Evolutionary conservation across 2,113 vertebrate species (phyloP), one percentile per base, ranked within the genome.

Genomic region (Varanus salvator): DNA sequence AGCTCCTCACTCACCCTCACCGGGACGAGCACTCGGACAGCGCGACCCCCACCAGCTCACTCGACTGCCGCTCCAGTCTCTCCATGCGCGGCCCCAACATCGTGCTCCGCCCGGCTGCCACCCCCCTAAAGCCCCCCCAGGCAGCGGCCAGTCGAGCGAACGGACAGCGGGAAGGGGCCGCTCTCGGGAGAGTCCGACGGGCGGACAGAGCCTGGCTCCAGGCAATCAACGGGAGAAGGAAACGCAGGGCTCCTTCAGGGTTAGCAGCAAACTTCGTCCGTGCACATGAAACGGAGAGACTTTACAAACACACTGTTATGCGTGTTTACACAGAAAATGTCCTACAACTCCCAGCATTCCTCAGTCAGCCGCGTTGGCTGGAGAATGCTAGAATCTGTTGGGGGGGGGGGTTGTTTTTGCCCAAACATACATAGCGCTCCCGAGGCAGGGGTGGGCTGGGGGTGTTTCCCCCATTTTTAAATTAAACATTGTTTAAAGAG

Each of bases 91-190:
- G 48, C 48, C 44, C 60, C 85, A 81, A 4, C 15, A 0, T 1
- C 74, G 60, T 17, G 60, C 75, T 34, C 14, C 86, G 91, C 89
- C 92, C 89, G 80, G 68, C 54, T 54, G 52, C 66, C 57, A 1
- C 29, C 50, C 54, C 82, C 14, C n/a, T 29, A 14, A 72, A 54
- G 89, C 44, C 29, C 81, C 82, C 87, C 87, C 89, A 52, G 57
- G 50, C 6, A 12, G 11, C 78, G 19, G 34, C 6, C 6, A 5
- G 15, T 72, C 15, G 54, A 31, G 25, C 25, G 21, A 25, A 38
- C 1, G 31, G 74, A 12, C 15, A 2, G 29, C 6, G 57, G 80
- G 60, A 54, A 57, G 72, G 90, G 90, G 80, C 69, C 78, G 12
- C 14, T 7, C n/a, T 68, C 23, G 31, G 86, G 89, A 77, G 54